Base-by-base conservation (phyloP, 2,113 vertebrate genomes). In the Psilopsiagon aurifrons region DNA sequence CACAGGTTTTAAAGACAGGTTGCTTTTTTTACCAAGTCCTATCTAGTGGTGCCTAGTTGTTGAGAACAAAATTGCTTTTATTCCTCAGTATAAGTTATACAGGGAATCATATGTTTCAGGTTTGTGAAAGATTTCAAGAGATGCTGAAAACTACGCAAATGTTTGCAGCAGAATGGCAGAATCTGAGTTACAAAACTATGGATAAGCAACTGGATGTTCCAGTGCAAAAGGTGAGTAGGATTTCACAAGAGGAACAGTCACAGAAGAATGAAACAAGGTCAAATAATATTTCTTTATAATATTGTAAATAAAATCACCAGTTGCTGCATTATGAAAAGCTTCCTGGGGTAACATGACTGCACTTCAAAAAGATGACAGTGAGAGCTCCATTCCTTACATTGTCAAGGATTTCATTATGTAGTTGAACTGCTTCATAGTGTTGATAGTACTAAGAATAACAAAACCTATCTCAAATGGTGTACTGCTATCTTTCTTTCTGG, bases 391-490 rank as follows among this genome's bases (percentile, higher is more conserved):
- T 93, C 54, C 70, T 95, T 86, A 92, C 64, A 43, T 76, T 93
- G 69, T 75, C 92, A 87, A 93, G 74, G 49, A 66, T 74, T 86
- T 97, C 59, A 71, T 76, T 85, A 29, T 73, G 69, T 41, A 73
- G 70, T 64, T 93, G 46, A 94, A 96, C 92, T 94, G 55, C 70
- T 95, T 96, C 57, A 13, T 46, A 63, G 71, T 64, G 59, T 89
- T 88, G 90, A 84, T 6, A 22, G 43, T 43, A 70, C 13, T 64
- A 91, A 92, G 83, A 97, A 76, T 96, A 92, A 97, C 80, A 59
- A 25, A 46, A 86, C n/a, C 5, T 37, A 37, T 37, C n/a, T 96
- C 73, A 62, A 62, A 51, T 4, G 33, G 10, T 55, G 27, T 82
- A 49, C 63, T 92, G 31, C 51, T 81, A 94, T 87, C 76, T 88